Base-by-base conservation (phyloP, 1,140 invertebrate species). In the Trichonephila clavipes region DNA sequence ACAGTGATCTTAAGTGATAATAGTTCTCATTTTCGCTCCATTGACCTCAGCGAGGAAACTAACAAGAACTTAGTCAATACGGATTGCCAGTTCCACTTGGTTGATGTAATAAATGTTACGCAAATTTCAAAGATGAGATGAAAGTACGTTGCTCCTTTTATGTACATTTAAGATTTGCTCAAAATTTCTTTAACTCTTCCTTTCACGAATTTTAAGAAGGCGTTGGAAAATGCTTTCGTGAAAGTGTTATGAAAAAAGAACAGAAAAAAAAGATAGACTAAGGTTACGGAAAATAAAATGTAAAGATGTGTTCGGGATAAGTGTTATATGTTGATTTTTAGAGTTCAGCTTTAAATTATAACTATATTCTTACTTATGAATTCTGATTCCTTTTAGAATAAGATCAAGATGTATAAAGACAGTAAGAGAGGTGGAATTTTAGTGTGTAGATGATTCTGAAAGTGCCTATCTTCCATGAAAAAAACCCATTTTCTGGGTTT, bases 1-100 rank as follows among this genome's bases (percentile, higher is more conserved):
- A 85, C 83, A 59, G 61, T 21, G 83, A 59, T 59, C 58, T 59
- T 24, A 58, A 81, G 18, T 16, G 7, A 24, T 24, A 58, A 59
- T 24, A 28, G 44, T 3, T 34, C 10, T 61, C 58, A 19, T 61
- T 24, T 85, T 59, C 58, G 83, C 58, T 85, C 83, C 8, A 61
- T 85, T 18, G 51, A 77, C 16, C 58, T 61, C 59, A 59, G 83
- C n/a, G 58, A 14, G 21, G 18, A 81, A 28, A 19, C 24, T 24
- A 85, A 85, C 28, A 85, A 85, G 28, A 59, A 18, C 40, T 16
- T 4, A 12, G 19, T 58, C 81, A 14, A 85, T 85, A 85, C 59
- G 6, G 34, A 85, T 51, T 61, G 83, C 34, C 83, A 61, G 83
- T 85, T 85, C 83, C 83, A 59, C 83, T 59, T 85, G 51, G 83